Evolutionary conservation across 2,113 vertebrate species (phyloP).

Genomic region (Actinemys pallida): DNA sequence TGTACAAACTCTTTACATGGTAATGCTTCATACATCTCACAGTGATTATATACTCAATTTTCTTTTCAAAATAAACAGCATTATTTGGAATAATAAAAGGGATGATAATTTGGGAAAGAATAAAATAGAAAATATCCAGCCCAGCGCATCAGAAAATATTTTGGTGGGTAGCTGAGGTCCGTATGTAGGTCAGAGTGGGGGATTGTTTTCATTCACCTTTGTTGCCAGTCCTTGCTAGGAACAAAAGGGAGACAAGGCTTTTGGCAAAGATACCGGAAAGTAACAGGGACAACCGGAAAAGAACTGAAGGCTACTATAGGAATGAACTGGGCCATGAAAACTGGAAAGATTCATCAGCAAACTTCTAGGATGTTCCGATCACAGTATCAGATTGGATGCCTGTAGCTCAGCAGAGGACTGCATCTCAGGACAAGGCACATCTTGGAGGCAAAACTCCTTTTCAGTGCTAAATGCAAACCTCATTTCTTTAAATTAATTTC

Average conservation of each 20-base stretch:
- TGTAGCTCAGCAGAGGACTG: background rate
- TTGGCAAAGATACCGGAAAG: background rate
- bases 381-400: background rate
- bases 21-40: too few relatives aligned
- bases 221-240: background rate
- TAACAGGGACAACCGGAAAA: background rate
- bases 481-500: background rate
- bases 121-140: background rate
- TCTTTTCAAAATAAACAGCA: background rate
- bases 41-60: too few relatives aligned
- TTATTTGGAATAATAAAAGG: background rate
- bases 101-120: background rate
- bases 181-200: background rate
- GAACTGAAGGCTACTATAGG: background rate
- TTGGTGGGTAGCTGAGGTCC: background rate
- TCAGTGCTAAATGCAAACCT: background rate
- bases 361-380: background rate
- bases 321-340: background rate
- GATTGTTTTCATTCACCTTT: background rate
- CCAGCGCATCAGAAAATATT: background rate
- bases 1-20: too few relatives aligned
- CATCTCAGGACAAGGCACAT: background rate
- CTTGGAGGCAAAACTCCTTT: background rate
- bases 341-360: background rate
- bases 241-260: background rate